These are phyloP conservation scores for Alfaro cultratus DNA, from an alignment of 2,797 vertebrate species.

Conservation along the genomic window DNA sequence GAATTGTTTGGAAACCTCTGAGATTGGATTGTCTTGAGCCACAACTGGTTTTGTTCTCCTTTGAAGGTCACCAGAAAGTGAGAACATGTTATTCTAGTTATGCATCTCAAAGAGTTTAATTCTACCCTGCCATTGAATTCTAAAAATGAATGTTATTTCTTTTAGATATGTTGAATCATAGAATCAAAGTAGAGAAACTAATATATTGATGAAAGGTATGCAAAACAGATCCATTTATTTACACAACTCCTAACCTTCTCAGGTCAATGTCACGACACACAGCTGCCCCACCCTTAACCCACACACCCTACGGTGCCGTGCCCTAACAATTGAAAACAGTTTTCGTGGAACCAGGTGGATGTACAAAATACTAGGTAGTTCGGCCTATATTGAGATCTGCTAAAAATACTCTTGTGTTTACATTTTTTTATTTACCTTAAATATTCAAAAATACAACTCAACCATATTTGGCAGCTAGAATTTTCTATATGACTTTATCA, in stretches of 20 bases:
- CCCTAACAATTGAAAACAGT: neutral
- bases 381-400: neutral
- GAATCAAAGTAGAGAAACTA: neutral
- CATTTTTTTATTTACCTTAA: neutral
- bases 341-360: neutral
- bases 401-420: neutral
- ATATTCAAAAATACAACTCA: neutral
- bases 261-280: neutral
- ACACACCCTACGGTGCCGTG: neutral
- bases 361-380: neutral
- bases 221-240: neutral
- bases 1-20: too few relatives aligned
- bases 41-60: too few relatives aligned
- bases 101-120: neutral
- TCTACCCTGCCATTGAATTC: neutral
- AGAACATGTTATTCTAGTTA: neutral
- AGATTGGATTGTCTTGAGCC: too few relatives aligned
- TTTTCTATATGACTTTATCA: neutral
- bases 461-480: neutral
- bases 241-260: neutral
- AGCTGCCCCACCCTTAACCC: neutral
- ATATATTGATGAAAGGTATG: neutral
- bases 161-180: neutral
- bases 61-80: neutral
- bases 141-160: neutral